Conservation (phyloP, 2,888 invertebrate genomes). For the Pandemis cinnamomeana region DNA sequence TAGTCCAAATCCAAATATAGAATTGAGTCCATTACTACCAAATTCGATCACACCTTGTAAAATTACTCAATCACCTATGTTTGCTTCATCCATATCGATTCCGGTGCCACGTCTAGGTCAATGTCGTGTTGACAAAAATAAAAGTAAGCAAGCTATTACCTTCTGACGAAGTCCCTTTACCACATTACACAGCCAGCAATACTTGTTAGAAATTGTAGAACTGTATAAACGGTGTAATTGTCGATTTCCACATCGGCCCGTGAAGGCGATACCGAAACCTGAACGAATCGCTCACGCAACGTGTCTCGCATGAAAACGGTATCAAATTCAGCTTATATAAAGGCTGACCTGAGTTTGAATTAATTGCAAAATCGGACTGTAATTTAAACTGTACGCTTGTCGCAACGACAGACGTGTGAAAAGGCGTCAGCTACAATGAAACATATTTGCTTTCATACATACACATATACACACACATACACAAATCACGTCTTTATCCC, state of each 20-base stretch:
- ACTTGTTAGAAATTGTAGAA: slow-evolving; percentile 28
- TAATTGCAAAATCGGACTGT: slow-evolving; percentile 37
- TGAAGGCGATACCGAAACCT: slow-evolving; percentile 35
- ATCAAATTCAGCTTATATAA: slow-evolving; percentile 41
- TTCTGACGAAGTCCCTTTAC: not conserved
- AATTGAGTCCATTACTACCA: not conserved
- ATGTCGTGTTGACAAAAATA: slow-evolving; percentile 24
- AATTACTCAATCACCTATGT: not conserved
- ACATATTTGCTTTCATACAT: not conserved
- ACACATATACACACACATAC: too few species aligned
- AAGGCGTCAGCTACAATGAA: slow-evolving; percentile 5
- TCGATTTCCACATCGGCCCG: slow-evolving; percentile 36
- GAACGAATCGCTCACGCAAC: slow-evolving; percentile 42
- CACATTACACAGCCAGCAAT: slow-evolving; percentile 9
- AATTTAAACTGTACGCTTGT: slow-evolving; percentile 32
- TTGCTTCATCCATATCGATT: slow-evolving; percentile 6
- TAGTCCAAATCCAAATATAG: not conserved
- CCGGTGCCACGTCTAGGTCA: slow-evolving; percentile 20
- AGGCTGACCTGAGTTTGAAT: slow-evolving; percentile 32
- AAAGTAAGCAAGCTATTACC: not conserved
- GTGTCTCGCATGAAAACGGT: slow-evolving; percentile 30
- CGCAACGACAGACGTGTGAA: slow-evolving; percentile 15
- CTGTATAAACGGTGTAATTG: slow-evolving; percentile 38
- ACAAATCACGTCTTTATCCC: too few species aligned
- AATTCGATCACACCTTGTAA: not conserved